A percentile compares a stretch with the other conserved stretches of the same genome.
These are phyloP conservation scores for Latrodectus hesperus DNA, from an alignment of 2,888 invertebrate species.

Conservation along the genomic window DNA sequence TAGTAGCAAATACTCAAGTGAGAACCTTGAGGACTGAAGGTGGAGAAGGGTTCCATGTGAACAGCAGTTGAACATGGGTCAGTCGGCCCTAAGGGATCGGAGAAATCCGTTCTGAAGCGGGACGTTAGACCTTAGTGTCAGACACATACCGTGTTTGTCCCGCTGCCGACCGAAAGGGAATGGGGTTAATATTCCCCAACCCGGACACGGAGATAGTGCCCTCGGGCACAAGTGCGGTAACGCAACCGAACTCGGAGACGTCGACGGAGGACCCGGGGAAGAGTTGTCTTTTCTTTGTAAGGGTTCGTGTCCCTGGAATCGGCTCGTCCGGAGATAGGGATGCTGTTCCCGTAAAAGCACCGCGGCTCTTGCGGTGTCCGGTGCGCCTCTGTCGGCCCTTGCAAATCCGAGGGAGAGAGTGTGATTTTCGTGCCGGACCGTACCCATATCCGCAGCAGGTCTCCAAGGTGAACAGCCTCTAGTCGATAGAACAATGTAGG, in stretches of 20 bases:
- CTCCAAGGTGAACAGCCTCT: slow-evolving; percentile 83
- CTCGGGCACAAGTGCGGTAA: no score
- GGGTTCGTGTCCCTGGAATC: slow-evolving; percentile 75
- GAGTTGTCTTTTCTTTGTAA: slow-evolving; percentile 77
- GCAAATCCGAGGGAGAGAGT: slow-evolving; percentile 22
- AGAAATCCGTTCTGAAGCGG: slow-evolving; percentile 71
- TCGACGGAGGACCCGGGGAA: slow-evolving; percentile 73
- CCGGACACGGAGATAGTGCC: no score
- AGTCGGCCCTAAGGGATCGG: slow-evolving; percentile 74
- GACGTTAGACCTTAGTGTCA: no score
- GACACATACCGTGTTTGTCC: slow-evolving; percentile 76
- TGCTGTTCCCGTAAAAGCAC: slow-evolving; percentile 74
- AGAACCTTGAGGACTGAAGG: slow-evolving; percentile 78
- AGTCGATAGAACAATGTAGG: slow-evolving; percentile 82
- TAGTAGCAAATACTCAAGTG: slow-evolving; percentile 83
- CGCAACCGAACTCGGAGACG: no score
- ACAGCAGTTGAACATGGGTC: slow-evolving; percentile 76
- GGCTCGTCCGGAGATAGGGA: slow-evolving; percentile 75
- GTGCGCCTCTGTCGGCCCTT: no score
- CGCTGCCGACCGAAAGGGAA: no score
- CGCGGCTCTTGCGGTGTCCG: slow-evolving; percentile 70
- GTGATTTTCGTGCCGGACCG: slow-evolving; percentile 67
- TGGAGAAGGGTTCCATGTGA: slow-evolving; percentile 79
- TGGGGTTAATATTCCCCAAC: no score
- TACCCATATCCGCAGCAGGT: slow-evolving; percentile 83